Conservation (phyloP, 2,113 vertebrate genomes). For the Rhadina sibilatrix region DNA sequence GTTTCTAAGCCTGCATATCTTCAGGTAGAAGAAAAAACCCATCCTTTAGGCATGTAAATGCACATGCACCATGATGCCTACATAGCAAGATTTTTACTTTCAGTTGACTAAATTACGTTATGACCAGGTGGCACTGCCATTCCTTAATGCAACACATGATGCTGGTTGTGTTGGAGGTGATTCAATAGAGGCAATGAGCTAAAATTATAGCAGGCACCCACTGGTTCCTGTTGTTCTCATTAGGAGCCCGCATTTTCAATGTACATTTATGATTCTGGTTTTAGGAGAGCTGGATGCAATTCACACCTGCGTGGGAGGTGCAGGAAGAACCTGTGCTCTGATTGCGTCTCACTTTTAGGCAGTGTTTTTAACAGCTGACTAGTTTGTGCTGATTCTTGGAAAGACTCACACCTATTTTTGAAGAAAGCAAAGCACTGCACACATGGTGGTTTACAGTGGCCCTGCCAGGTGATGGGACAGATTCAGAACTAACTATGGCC, state of each 20-base stretch:
- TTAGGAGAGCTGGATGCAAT: neutral
- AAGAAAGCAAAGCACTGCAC: neutral
- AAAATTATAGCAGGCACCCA: neutral
- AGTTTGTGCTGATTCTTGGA: neutral
- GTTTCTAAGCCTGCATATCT: neutral
- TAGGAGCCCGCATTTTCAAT: neutral
- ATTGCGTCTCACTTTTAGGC: neutral
- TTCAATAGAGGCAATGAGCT: neutral
- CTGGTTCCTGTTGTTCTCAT: neutral
- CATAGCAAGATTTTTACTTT: neutral
- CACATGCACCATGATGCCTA: neutral
- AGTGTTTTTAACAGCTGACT: neutral
- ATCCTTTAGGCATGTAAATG: neutral
- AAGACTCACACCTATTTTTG: neutral
- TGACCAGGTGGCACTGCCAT: neutral
- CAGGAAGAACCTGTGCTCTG: neutral
- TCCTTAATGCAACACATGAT: neutral
- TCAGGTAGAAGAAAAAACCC: neutral
- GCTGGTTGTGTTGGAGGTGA: neutral
- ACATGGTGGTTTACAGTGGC: neutral
- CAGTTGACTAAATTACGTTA: neutral
- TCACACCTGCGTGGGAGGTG: neutral
- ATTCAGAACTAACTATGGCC: neutral
- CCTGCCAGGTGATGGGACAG: neutral
- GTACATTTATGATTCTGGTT: neutral